Evolutionary conservation across 92 coral and sea anemone genomes (phyloP).

Genomic region (Hydrozoanthus gracilis): DNA sequence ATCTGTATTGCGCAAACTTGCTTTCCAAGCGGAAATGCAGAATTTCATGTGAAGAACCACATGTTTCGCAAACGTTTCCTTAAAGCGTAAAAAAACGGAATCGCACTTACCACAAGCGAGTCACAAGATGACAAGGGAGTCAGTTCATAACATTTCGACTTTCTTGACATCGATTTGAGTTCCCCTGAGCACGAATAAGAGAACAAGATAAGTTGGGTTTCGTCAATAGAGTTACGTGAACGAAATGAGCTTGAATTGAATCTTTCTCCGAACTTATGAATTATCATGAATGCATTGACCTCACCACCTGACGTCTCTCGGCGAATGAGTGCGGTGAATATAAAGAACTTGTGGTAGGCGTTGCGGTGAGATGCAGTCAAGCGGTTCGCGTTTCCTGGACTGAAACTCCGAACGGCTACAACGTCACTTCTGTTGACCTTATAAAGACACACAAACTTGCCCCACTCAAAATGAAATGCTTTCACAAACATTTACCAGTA

Average conservation of each 20-base stretch:
- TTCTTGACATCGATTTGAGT: slow-evolving; percentile 30
- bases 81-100: too few relatives aligned
- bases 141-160: slow-evolving; percentile 30
- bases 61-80: neutral
- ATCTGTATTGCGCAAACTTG: slow-evolving; percentile 6
- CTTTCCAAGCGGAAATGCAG: neutral
- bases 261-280: slow-evolving; percentile 12
- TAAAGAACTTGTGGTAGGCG: neutral
- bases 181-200: neutral
- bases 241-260: neutral
- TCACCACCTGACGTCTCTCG: neutral
- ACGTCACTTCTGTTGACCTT: neutral
- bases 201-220: neutral
- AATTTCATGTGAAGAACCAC: neutral
- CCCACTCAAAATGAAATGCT: neutral
- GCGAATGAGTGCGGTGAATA: neutral
- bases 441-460: slow-evolving; percentile 32
- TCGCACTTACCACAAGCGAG: slow-evolving; percentile 10
- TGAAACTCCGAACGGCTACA: slow-evolving; percentile 14
- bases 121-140: slow-evolving; percentile 40
- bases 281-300: neutral
- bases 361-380: slow-evolving; percentile 12
- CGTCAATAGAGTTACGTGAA: neutral
- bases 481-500: slow-evolving; percentile 22
- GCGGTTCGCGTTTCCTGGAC: slow-evolving; percentile 23